Base-by-base conservation (phyloP, 1,140 invertebrate genomes). In the Hylaeus volcanicus region DNA sequence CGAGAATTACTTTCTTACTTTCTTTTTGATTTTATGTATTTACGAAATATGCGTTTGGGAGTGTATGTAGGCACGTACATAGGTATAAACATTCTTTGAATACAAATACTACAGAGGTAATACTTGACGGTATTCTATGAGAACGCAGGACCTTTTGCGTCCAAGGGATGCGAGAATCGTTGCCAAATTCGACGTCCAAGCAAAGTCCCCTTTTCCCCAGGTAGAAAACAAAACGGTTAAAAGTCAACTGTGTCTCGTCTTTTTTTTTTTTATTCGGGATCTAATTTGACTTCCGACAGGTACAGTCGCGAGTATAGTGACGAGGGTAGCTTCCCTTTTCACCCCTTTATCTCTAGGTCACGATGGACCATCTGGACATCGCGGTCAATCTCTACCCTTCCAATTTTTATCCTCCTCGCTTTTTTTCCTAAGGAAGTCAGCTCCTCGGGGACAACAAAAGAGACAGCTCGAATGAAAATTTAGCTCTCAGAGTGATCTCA, bases 301-400 rank as follows among this genome's bases (percentile, higher is more conserved):
- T 84, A 58, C 74, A 65, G 65, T 3, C 53, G 37, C 56, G 41
- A 78, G 71, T 74, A 45, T 26, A 80, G 73, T 15, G 61, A 55
- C 45, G 12, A 72, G 74, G 80, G 74, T 82, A 6, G 4, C 37
- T 41, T 66, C 65, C 66, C n/a, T 65, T 78, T 11, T 14, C 39
- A 64, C 3, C 66, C 74, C 60, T n/a, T 71, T 4, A 14, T 9
- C 56, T 5, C 5, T 11, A 26, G 61, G 12, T 41, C 53, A 74
- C 72, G 53, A 75, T 66, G 60, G 60, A 80, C 71, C 72, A 83
- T 84, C 71, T 69, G 83, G 68, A 75, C 60, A 71, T 63, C 71
- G 41, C 12, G 82, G 64, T 75, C 82, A 60, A 75, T 81, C 43
- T 76, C 64, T 37, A 69, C 43, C 58, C 65, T 39, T 51, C 53